Evolutionary conservation across 2,113 vertebrate genomes (phyloP).

Genomic region (Daubentonia madagascariensis): DNA sequence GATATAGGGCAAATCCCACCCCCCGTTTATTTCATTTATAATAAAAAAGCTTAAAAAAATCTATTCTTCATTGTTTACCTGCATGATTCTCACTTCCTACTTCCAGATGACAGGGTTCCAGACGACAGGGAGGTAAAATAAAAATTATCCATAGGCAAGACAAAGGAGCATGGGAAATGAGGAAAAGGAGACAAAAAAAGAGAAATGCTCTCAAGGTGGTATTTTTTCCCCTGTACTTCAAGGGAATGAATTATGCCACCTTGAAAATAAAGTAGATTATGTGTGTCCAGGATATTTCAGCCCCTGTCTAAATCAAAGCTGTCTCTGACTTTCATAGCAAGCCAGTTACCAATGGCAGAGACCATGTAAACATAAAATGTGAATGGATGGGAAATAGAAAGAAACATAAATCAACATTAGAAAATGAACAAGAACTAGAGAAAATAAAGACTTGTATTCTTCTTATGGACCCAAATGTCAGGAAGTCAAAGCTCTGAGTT

Average conservation of each 20-base stretch:
- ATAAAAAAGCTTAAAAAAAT: background rate
- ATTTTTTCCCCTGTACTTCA: background rate
- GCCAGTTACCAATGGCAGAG: background rate
- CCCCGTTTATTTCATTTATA: background rate
- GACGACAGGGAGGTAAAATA: background rate
- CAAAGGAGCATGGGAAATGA: background rate
- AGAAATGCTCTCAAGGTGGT: background rate
- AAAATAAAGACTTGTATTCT: background rate
- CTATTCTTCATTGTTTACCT: constrained; percentile 13
- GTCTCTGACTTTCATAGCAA: background rate
- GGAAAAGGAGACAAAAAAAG: background rate
- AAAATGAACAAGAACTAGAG: background rate
- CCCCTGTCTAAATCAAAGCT: constrained; percentile 18
- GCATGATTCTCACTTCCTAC: background rate
- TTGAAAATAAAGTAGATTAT: background rate
- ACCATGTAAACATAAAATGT: background rate
- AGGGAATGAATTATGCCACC: background rate
- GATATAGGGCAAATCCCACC: background rate
- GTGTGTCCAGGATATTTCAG: background rate
- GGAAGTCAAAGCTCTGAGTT: background rate
- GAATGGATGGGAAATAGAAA: background rate
- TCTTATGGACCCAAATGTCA: background rate
- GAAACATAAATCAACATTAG: background rate
- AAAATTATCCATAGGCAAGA: constrained; percentile 3
- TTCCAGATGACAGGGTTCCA: background rate